Evolutionary conservation across 2,113 vertebrate species (phyloP).

Genomic region (Leptocoma aspasia): DNA sequence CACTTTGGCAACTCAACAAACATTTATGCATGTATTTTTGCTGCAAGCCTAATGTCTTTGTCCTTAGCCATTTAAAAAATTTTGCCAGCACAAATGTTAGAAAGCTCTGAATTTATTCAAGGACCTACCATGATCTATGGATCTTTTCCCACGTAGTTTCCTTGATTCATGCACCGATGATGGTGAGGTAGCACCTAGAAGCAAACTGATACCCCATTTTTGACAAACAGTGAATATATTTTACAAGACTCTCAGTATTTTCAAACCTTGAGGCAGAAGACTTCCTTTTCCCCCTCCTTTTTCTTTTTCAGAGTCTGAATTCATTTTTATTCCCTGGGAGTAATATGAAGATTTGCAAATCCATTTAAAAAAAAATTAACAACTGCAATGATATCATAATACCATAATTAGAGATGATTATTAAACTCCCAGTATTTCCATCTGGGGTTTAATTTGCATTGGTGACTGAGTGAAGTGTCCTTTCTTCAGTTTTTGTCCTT

Average conservation of each 20-base stretch:
- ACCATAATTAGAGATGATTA: background rate
- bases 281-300: background rate
- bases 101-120: background rate
- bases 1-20: background rate
- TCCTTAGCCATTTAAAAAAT: background rate
- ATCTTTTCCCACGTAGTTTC: background rate
- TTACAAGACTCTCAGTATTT: background rate
- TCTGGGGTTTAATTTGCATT: background rate
- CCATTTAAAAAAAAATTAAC: background rate
- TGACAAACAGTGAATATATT: background rate
- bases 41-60: background rate
- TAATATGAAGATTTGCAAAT: background rate
- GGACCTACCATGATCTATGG: background rate
- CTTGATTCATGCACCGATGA: fast-evolving
- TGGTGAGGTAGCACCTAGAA: background rate
- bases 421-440: background rate
- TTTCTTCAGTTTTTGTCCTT: background rate
- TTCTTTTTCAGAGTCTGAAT: background rate
- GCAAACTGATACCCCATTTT: background rate
- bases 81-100: background rate
- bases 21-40: background rate
- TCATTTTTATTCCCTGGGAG: background rate
- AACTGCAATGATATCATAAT: background rate
- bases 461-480: background rate
- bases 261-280: fast-evolving